A percentile compares a stretch with the other conserved stretches of the same genome.
phyloP scores from a whole-genome alignment of 2,888 invertebrate genomes.

The Synergus itoensis region DNA sequence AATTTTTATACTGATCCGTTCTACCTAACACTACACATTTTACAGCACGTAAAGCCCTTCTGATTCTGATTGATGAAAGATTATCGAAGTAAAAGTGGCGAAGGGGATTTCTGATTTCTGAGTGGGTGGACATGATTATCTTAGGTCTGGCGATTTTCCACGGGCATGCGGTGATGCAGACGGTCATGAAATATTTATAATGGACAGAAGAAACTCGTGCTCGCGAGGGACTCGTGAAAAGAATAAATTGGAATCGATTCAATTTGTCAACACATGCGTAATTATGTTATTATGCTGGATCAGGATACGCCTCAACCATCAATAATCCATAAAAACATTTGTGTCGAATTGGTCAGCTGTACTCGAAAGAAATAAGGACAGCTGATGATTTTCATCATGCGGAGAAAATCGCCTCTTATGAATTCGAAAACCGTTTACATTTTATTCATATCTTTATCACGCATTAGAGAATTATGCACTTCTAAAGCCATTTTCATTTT shows the following conservation, averaged over 20 bases:
- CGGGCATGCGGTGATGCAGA: constrained; percentile 64
- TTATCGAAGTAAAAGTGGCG: constrained; percentile 70
- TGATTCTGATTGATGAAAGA: constrained; percentile 77
- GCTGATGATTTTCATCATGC: background rate
- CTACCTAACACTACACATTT: constrained; percentile 43
- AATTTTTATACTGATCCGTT: constrained; percentile 49
- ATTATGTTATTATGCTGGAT: constrained; percentile 75
- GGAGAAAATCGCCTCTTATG: background rate
- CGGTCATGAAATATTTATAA: constrained; percentile 76
- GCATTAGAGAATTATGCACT: no score
- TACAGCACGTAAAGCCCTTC: constrained; percentile 48
- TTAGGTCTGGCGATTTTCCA: constrained; percentile 71
- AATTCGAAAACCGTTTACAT: background rate
- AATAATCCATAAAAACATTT: constrained; percentile 70
- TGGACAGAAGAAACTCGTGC: constrained; percentile 50
- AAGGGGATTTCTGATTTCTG: constrained; percentile 55
- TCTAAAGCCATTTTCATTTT: background rate
- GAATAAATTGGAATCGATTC: constrained; percentile 76
- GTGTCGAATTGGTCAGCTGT: constrained; percentile 23
- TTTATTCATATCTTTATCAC: background rate
- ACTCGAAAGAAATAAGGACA: constrained; percentile 22
- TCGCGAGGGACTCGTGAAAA: constrained; percentile 67
- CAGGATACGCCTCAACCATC: constrained; percentile 67
- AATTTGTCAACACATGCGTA: constrained; percentile 76
- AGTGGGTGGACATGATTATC: constrained; percentile 56